Evolutionary conservation across 2,113 vertebrate genomes (phyloP), one percentile per base, ranked within the genome.

Genomic region (Rhinolophus ferrumequinum): DNA sequence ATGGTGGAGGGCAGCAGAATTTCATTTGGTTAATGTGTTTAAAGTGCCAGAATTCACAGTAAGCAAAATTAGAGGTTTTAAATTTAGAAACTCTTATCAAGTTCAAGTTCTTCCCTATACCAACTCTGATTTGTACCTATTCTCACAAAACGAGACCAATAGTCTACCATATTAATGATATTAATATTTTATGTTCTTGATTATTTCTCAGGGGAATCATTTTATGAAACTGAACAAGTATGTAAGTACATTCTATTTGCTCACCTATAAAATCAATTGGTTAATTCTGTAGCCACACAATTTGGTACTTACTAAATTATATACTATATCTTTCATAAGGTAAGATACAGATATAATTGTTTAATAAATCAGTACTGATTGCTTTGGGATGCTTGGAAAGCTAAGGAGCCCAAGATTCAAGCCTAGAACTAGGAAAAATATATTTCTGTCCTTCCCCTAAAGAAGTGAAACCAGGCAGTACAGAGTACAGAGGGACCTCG

Each of bases 231-330:
- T 88, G 33, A 35, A 15, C 24, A 88, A 84, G 64, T 88, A 87
- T 93, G 66, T 96, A n/a, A 30, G 81, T 47, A 94, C 69, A 86
- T 90, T 96, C 81, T 66, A 72, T 81, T 82, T 96, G 81, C 90
- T 89, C 30, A 84, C 47, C 83, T 91, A 47, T 1, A 88, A n/a
- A 84, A 56, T 0, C 5, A 94, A 72, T 11, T 66, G 77, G 81
- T 93, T 97, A 44, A 96, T 91, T 97, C 44, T 11, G 30, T 24
- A 69, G 90, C 90, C 38, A 81, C 16, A 95, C 73, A 96, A 96
- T 90, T 96, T 97, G 93, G 86, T 90, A 97, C 69, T 86, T 97
- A 69, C 79, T 97, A n/a, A 97, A 95, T 81, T 70, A 92, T 52
- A 83, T 52, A 89, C 41, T 35, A 66, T 82, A 94, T 41, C 89